Evolutionary conservation across 1,140 invertebrate genomes (phyloP).

Genomic region (Neodiprion virginianus): DNA sequence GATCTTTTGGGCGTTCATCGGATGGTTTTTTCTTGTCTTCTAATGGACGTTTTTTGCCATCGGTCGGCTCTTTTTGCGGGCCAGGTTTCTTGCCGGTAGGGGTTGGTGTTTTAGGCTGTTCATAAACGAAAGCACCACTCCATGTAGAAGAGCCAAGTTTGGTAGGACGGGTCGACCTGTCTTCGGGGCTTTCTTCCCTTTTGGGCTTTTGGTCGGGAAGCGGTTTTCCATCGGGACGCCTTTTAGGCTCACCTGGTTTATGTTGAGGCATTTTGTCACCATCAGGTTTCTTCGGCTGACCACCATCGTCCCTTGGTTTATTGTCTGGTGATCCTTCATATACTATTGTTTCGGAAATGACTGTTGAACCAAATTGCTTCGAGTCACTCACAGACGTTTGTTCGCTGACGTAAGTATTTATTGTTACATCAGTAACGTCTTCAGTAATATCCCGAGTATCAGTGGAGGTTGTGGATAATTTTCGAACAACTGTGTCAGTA

Average conservation of each 20-base stretch:
- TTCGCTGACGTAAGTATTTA: neutral
- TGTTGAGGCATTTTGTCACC: neutral
- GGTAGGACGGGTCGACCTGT: conserved; percentile 27
- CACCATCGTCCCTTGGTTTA: conserved; percentile 11
- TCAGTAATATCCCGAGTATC: too few species aligned
- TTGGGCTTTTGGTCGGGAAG: conserved; percentile 1
- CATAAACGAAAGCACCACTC: conserved; percentile 30
- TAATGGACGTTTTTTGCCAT: neutral
- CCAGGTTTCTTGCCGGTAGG: conserved; percentile 1
- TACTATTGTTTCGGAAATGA: conserved; percentile 20
- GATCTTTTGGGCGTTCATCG: too few species aligned
- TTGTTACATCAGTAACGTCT: neutral
- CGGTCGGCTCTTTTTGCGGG: too few species aligned
- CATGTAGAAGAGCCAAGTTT: conserved; percentile 9
- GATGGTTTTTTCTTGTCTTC: neutral
- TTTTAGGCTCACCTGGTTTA: neutral
- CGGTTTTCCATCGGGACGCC: conserved; percentile 15
- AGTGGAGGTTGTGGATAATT: too few species aligned
- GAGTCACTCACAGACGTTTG: conserved; percentile 18
- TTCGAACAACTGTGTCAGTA: too few species aligned
- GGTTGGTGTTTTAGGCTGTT: conserved; percentile 41
- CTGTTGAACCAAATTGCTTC: conserved; percentile 16
- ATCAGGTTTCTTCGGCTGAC: conserved; percentile 7
- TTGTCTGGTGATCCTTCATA: conserved; percentile 20
- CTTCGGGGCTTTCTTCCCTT: conserved; percentile 27